These are phyloP conservation scores for Pongo pygmaeus DNA, from an alignment of 2,113 vertebrate species.

Conservation along the genomic window DNA sequence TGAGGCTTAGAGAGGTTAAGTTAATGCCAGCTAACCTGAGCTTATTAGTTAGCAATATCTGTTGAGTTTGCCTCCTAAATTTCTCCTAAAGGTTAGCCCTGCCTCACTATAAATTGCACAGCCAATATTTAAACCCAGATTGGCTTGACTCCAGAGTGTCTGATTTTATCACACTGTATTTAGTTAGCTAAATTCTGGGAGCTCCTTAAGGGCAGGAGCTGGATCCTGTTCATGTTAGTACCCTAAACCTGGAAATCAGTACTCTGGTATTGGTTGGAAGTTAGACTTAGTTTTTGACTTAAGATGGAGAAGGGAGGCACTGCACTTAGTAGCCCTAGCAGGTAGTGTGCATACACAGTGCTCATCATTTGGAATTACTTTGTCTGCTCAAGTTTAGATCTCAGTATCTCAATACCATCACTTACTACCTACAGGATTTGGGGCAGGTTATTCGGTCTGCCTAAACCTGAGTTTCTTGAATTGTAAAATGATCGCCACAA, in stretches of 20 bases:
- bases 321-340: background rate
- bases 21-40: background rate
- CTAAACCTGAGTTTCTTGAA: background rate
- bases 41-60: background rate
- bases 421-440: background rate
- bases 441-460: background rate
- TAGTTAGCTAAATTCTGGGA: constrained; percentile 15
- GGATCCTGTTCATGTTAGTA: background rate
- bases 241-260: background rate
- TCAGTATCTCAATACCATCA: background rate
- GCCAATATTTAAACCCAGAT: constrained; percentile 44
- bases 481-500: background rate
- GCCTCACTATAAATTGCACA: background rate
- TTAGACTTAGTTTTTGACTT: background rate
- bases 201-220: background rate
- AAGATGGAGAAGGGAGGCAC: background rate
- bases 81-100: background rate
- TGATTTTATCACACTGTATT: constrained; percentile 35
- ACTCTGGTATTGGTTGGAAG: background rate
- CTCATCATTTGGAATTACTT: background rate
- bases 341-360: background rate
- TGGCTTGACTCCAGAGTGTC: constrained; percentile 27
- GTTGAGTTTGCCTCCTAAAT: background rate
- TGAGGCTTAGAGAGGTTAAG: background rate
- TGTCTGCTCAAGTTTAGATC: background rate